Evolutionary conservation across 2,113 vertebrate species (phyloP).

Genomic region (Pyxicephalus adspersus): DNA sequence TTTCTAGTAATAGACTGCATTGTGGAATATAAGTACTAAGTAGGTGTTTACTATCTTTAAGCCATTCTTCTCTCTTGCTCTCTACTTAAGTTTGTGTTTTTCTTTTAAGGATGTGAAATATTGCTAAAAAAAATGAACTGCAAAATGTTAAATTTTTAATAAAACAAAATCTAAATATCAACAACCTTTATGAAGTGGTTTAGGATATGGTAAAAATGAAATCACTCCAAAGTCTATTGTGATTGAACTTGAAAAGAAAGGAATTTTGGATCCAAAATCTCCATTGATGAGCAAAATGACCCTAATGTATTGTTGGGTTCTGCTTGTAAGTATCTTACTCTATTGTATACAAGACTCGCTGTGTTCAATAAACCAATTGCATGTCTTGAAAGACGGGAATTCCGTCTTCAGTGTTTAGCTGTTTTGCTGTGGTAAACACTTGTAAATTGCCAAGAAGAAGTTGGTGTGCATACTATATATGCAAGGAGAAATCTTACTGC

Average conservation of each 20-base stretch:
- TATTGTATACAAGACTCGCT: constrained; percentile 76
- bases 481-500: not conserved
- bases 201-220: constrained; percentile 85
- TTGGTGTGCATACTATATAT: too few relatives aligned
- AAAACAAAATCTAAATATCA: constrained; percentile 79
- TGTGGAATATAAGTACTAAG: constrained; percentile 35
- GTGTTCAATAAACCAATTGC: constrained; percentile 79
- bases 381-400: constrained; percentile 64
- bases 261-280: constrained; percentile 93
- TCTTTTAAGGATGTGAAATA: constrained; percentile 91
- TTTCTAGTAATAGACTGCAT: constrained; percentile 66
- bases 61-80: constrained; percentile 83
- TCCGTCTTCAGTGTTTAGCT: not conserved
- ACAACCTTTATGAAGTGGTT: constrained; percentile 93
- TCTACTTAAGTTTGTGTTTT: constrained; percentile 93
- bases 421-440: not conserved
- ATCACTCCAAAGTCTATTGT: constrained; percentile 93
- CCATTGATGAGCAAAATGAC: constrained; percentile 92
- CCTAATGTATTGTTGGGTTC: constrained; percentile 87
- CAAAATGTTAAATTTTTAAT: constrained; percentile 95
- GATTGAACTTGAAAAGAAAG: constrained; percentile 91
- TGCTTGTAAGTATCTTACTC: constrained; percentile 98
- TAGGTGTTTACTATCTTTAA: constrained; percentile 79
- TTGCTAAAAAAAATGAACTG: constrained; percentile 90
- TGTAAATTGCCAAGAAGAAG: not conserved